Base-by-base conservation (phyloP, 2,888 invertebrate genomes). In the Acanthosepion esculentum region DNA sequence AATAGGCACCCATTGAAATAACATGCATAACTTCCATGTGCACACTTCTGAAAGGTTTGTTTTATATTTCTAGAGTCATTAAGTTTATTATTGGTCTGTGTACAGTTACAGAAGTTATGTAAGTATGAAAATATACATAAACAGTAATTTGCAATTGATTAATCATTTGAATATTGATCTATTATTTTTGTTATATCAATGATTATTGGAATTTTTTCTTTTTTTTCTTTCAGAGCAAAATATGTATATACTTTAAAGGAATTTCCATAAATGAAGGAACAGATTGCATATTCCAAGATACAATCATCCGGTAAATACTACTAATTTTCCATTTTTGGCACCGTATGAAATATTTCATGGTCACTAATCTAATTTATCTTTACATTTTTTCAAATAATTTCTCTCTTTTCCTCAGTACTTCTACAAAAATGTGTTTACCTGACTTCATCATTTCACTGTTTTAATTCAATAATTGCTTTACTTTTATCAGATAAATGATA, bases 161-260 rank as follows among this genome's bases (percentile, higher is more conserved):
- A n/a, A 78, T 33, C n/a, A 78, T 78, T n/a, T 78, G n/a, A 78
- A 33, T 33, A 78, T 78, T 78, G 12, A 78, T n/a, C 78, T 33
- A 12, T 8, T 78, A n/a, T 29, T n/a, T 78, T n/a, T 78, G n/a
- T 78, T n/a, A 59, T 59, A n/a, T 78, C n/a, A 78, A 0, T 78
- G n/a, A 12, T n/a, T n/a, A 78, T n/a, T 78, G 5, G n/a, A n/a
- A 12, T 78, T 93, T 50, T 53, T 93, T 48, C 29, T 20, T 50
- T 53, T 93, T 48, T 48, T 20, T 6, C 20, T 93, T 93, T 48
- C 93, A 93, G 93, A 93, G 50, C 23, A 93, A 93, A 53, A 93
- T 93, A 93, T 93, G 93, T 93, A 93, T 93, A 93, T 93, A 93
- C 33, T 93, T 93, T 93, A 53, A 93, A 93, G 93, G 53, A 20